These are phyloP conservation scores for Tribolium madens DNA, from an alignment of 1,140 invertebrate species.

Conservation along the genomic window DNA sequence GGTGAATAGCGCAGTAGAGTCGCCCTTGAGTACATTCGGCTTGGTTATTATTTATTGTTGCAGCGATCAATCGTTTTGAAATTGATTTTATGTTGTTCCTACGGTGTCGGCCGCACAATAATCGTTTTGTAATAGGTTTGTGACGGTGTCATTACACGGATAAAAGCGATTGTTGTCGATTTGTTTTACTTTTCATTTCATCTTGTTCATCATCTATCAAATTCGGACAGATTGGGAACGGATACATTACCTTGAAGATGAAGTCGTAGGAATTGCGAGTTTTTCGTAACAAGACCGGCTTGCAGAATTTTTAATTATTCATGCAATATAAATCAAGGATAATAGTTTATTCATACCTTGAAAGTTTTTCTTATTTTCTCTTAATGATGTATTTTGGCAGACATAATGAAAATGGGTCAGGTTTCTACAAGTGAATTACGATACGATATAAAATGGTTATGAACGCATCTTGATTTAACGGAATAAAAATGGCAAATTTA, in stretches of 20 bases:
- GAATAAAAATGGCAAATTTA: no score
- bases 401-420: neutral
- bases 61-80: conserved; percentile 32
- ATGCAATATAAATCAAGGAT: conserved; percentile 18
- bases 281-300: neutral
- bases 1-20: neutral
- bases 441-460: neutral
- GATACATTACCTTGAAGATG: neutral
- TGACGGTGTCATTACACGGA: conserved; percentile 30
- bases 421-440: neutral
- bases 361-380: neutral
- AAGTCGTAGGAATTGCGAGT: neutral
- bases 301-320: conserved; percentile 33
- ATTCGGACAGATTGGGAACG: conserved; percentile 23
- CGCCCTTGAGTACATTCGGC: conserved; percentile 10
- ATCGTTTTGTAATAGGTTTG: conserved; percentile 25
- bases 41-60: conserved; percentile 23
- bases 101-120: conserved; percentile 1
- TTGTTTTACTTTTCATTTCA: conserved; percentile 25
- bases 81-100: conserved; percentile 33
- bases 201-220: conserved; percentile 33
- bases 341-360: neutral
- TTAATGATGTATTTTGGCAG: conserved; percentile 1
- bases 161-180: conserved; percentile 25
- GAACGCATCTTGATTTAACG: no score